A percentile compares a stretch with the other conserved stretches of the same genome.
Evolutionary conservation across 2,888 invertebrate genomes (phyloP).

Genomic region (Hylaea fasciaria): DNA sequence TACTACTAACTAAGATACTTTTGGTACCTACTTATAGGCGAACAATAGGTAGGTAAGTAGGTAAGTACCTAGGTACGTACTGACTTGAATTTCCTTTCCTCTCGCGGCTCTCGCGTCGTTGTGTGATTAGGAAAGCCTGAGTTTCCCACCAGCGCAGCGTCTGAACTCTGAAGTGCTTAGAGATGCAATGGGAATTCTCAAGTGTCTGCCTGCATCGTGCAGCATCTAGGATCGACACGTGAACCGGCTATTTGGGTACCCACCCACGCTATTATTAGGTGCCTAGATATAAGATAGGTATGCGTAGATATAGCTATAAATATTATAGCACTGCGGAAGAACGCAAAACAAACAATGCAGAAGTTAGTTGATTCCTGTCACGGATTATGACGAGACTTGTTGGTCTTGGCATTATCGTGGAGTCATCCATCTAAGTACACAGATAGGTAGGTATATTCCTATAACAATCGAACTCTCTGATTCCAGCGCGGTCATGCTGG

Average conservation of each 20-base stretch:
- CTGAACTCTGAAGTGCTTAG: neutral
- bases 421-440: neutral
- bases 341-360: slow-evolving; percentile 6
- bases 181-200: neutral
- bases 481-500: too few species aligned
- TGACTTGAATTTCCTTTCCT: too few species aligned
- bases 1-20: too few species aligned
- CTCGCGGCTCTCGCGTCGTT: too few species aligned
- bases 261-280: neutral
- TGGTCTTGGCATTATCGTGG: neutral
- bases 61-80: neutral
- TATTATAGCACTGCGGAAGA: neutral
- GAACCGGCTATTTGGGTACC: neutral
- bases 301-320: neutral
- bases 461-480: neutral
- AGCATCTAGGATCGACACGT: too few species aligned
- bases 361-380: slow-evolving; percentile 11
- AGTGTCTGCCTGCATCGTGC: neutral
- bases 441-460: neutral
- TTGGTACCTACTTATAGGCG: too few species aligned
- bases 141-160: neutral
- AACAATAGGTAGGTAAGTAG: neutral
- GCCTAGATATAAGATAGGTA: neutral
- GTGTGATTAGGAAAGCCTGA: neutral
- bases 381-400: slow-evolving; percentile 11